Percentiles rank a stretch among this genome's conserved stretches.
phyloP scores from a whole-genome alignment of 1,140 invertebrate genomes.

The Cotesia chilonis region DNA sequence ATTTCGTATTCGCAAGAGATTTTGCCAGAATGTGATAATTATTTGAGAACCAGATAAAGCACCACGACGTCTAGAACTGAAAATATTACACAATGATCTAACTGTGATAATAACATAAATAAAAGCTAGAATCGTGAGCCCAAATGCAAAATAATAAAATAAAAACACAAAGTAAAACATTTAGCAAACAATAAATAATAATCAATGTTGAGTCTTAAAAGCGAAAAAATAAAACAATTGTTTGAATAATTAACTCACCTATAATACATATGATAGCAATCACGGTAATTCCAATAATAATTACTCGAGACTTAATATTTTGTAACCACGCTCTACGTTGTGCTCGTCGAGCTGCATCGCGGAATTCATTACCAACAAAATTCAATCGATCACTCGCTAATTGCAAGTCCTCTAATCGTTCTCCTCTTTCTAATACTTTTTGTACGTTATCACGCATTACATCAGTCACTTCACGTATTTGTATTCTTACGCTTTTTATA shows the following conservation, averaged over 20 bases:
- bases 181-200: background rate
- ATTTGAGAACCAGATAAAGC: slow-evolving; percentile 62
- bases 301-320: slow-evolving; percentile 60
- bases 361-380: slow-evolving; percentile 65
- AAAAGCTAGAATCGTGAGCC: background rate
- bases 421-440: slow-evolving; percentile 68
- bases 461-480: slow-evolving; percentile 69
- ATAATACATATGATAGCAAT: slow-evolving; percentile 55
- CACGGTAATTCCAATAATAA: slow-evolving; percentile 52
- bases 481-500: slow-evolving; percentile 60
- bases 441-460: slow-evolving; percentile 70
- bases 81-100: slow-evolving; percentile 47
- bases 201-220: background rate
- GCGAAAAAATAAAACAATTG: background rate
- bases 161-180: background rate
- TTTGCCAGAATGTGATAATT: slow-evolving; percentile 42
- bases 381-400: slow-evolving; percentile 66
- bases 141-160: background rate
- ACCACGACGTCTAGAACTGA: slow-evolving; percentile 60
- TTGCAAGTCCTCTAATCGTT: slow-evolving; percentile 68
- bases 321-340: slow-evolving; percentile 67
- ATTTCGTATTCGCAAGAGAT: slow-evolving; percentile 31
- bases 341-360: slow-evolving; percentile 62
- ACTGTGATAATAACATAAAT: slow-evolving; percentile 16
- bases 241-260: background rate